Base-by-base conservation (phyloP, 2,888 invertebrate genomes). In the Tenthredo mesomela region DNA sequence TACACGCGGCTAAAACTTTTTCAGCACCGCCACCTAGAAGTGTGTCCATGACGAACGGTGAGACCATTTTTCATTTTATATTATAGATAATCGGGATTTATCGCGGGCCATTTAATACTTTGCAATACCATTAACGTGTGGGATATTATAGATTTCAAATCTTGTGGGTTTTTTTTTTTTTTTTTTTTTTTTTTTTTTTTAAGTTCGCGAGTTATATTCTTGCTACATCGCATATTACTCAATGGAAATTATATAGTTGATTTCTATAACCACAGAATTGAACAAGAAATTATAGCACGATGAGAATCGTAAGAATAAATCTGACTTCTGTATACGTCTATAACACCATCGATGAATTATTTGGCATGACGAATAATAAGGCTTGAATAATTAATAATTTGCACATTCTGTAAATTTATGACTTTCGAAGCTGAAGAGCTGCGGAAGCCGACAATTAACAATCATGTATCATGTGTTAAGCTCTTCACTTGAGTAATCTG, bases 1-100 rank as follows among this genome's bases (percentile, higher is more conserved):
- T 97, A 92, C 95, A 96, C 86, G 96, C 97, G 18, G 95, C 96
- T 3, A 97, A 97, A 93, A 97, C 97, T 0, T 95, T 97, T 89
- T 97, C 97, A n/a, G 97, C 97, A n/a, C 97, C 97, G 10, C 95
- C 95, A 5, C 95, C 95, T 0, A 94, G 97, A 84, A 97, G 97
- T 89, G 95, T 97, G 90, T 97, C 97, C 90, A 95, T 97, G 92
- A 93, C 92, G 3, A 93, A 93, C 87, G 93, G 93, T 93, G 87
- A 70, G 29, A 33, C 33, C n/a, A 54, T 54, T 77, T 77, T 29
- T 61, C 25, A 61, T 61, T 61, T 12, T 10, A 61, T 29, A 61
- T 12, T 10, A 61, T 29, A 61, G 21, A 61, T 61, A 61, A 61
- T 75, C 33, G 43, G 4, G 21, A 40, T 33, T 33, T 29, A 47